Evolutionary conservation across 2,888 invertebrate genomes (phyloP).

Genomic region (Drosophila mettleri): DNA sequence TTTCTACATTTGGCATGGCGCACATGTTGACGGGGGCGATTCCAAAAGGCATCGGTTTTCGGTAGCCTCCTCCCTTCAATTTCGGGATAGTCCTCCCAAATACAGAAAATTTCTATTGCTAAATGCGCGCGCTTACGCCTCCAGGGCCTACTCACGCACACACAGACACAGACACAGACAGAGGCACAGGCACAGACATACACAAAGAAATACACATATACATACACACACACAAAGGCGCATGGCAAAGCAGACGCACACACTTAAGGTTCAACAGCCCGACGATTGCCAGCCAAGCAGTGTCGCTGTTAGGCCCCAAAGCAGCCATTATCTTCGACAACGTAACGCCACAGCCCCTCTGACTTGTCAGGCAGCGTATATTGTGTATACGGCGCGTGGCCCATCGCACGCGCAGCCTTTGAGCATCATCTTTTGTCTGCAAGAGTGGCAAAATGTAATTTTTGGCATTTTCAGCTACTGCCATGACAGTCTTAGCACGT

Average conservation of each 20-base stretch:
- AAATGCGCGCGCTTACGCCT: conserved; percentile 75
- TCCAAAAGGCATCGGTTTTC: conserved; percentile 37
- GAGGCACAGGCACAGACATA: conserved; percentile 16
- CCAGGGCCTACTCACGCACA: conserved; percentile 31
- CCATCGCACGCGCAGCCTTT: conserved; percentile 31
- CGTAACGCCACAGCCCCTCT: conserved; percentile 47
- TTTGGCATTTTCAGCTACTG: conserved; percentile 72
- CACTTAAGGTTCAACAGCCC: conserved; percentile 78
- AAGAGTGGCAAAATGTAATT: conserved; percentile 80
- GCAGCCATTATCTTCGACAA: conserved; percentile 79
- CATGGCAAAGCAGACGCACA: conserved; percentile 52
- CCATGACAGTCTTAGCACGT: conserved; percentile 38
- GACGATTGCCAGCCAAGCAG: conserved; percentile 66
- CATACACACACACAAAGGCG: conserved; percentile 32
- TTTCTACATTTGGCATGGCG: conserved; percentile 67
- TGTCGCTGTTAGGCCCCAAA: conserved; percentile 60
- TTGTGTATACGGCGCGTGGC: conserved; percentile 68
- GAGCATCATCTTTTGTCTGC: conserved; percentile 70
- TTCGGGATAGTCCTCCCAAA: conserved; percentile 55
- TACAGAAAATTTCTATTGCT: conserved; percentile 70
- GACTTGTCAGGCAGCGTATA: conserved; percentile 37
- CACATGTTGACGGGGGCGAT: conserved; percentile 55
- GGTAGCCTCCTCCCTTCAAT: neutral
- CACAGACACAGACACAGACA: conserved; percentile 14
- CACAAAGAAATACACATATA: conserved; percentile 8